Base-by-base conservation (phyloP, 2,113 vertebrate species). In the Rhinichthys klamathensis region DNA sequence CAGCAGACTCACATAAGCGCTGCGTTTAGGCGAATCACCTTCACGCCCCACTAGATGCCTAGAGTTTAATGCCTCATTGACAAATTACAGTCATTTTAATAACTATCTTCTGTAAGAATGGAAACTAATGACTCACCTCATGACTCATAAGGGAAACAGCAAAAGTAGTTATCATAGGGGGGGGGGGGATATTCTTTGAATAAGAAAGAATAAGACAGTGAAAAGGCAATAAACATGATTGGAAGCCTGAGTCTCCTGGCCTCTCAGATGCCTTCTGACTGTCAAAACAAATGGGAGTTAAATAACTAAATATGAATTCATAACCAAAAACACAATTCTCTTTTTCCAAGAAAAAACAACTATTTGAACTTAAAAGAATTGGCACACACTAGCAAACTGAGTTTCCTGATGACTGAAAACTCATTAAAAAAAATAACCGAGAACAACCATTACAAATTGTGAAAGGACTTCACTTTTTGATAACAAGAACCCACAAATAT, bases 81-180 rank as follows among this genome's bases (percentile, higher is more conserved):
- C 51, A 51, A 69, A 81, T 67, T 21, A 67, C 79, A 67, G 41
- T 81, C 0, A 67, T 67, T 81, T 81, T 67, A 67, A 49, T 67
- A 81, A 63, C 41, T 30, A 67, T 81, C 61, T 81, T 51, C 27
- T 49, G 27, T 13, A 65, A 30, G 10, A 23, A 27, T 67, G 79
- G 79, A 81, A 81, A 81, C 61, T 69, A 69, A 81, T 81, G 61
- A 65, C 61, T 80, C 78, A 80, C 4, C 61, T 67, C 13, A 67
- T 81, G 79, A 82, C 25, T 82, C 80, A 82, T 44, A 27, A 13
- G 11, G 44, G 21, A 35, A 82, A 67, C 38, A 30, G 78, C 61
- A 51, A 23, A 69, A 82, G 27, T 54, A 69, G 80, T 82, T 81
- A 67, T 81, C 44, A 69, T 18, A 54, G 18, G 18, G 41, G 25